phyloP scores from a whole-genome alignment of 2,888 invertebrate species.

The Phanerotoma sp. region DNA sequence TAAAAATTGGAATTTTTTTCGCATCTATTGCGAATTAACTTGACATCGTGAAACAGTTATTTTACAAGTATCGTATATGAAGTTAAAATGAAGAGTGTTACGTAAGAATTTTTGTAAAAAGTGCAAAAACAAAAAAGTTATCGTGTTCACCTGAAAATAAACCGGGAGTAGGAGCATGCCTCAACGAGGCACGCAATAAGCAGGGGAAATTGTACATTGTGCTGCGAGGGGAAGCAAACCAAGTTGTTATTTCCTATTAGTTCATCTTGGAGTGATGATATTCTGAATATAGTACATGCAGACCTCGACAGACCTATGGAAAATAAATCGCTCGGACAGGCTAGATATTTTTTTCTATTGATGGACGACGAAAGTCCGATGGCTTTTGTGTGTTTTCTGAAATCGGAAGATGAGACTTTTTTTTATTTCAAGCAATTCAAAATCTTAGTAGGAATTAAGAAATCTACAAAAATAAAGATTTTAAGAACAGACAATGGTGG shows the following conservation, averaged over 20 bases:
- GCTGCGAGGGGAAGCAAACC: conserved; percentile 37
- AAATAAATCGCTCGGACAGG: conserved; percentile 43
- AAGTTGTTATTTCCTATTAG: conserved; percentile 31
- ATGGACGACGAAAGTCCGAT: conserved; percentile 46
- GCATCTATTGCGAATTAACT: no score
- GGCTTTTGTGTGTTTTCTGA: conserved; percentile 35
- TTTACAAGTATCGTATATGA: no score
- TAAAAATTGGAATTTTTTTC: no score
- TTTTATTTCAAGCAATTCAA: conserved; percentile 18
- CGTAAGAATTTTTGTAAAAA: no score
- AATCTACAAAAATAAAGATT: conserved; percentile 26
- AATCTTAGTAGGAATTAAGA: conserved; percentile 19
- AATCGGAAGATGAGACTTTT: conserved; percentile 33
- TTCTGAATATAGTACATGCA: conserved; percentile 45
- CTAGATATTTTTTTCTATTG: conserved; percentile 40
- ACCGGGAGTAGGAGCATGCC: no score
- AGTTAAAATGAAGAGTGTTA: no score
- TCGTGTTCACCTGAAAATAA: no score
- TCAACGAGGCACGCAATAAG: no score
- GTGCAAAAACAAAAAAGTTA: no score
- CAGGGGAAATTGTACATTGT: conserved; percentile 26
- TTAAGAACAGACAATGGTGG: conserved; percentile 12
- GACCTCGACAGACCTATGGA: conserved; percentile 52
- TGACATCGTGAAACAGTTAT: no score
- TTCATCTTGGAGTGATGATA: conserved; percentile 27